Conservation (phyloP, 2,797 vertebrate species). For the Helicolenus hilgendorfi region DNA sequence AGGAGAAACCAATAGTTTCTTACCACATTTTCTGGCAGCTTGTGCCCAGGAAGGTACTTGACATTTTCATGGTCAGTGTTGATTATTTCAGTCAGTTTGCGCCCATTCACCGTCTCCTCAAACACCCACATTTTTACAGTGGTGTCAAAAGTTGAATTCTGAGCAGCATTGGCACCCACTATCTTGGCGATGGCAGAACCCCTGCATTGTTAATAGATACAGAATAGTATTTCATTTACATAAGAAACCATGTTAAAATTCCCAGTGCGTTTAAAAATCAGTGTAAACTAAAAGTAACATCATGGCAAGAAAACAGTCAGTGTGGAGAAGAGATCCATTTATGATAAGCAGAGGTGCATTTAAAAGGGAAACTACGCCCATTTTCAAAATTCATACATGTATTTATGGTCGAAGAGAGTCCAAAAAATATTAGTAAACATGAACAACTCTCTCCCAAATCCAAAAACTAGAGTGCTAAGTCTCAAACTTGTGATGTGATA, state of each 20-base stretch:
- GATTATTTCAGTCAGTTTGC: constrained; percentile 96
- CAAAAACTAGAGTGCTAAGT: no score
- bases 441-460: no score
- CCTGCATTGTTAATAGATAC: constrained; percentile 84
- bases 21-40: constrained; percentile 96
- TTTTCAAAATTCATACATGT: no score
- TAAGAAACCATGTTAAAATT: background rate
- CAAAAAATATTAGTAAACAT: no score
- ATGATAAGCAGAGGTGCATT: background rate
- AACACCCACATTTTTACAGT: constrained; percentile 97
- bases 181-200: constrained; percentile 98
- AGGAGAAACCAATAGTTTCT: constrained; percentile 61
- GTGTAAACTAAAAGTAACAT: background rate
- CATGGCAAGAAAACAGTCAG: background rate
- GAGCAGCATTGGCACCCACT: constrained; percentile 92
- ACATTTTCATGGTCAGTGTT: constrained; percentile 96
- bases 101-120: constrained; percentile 94
- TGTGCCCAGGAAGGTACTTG: constrained; percentile 97
- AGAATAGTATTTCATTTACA: constrained; percentile 1
- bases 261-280: background rate
- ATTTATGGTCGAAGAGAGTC: no score
- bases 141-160: constrained; percentile 91
- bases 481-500: no score
- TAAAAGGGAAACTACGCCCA: background rate
- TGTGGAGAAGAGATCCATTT: background rate